A percentile compares a stretch with the other conserved stretches of the same genome.
Conservation (phyloP, 2,888 invertebrate species). For the Eupithecia insigniata region DNA sequence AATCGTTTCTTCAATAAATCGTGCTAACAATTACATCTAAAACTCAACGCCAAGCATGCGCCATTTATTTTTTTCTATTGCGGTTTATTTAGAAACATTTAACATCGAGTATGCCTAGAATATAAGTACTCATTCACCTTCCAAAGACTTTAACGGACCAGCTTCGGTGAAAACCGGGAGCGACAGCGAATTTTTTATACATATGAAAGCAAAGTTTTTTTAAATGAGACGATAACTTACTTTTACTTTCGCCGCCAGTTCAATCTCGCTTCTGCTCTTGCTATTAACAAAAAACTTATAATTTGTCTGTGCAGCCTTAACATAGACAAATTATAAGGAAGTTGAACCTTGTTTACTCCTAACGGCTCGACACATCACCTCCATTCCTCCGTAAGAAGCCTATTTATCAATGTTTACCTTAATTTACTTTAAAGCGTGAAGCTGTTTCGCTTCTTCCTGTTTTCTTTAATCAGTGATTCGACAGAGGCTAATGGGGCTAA, state of each 20-base stretch:
- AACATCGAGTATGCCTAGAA: too few relatives aligned
- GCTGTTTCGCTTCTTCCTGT: conserved; percentile 40
- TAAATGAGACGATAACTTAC: neutral
- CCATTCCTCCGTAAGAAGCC: conserved; percentile 37
- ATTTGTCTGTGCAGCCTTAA: neutral
- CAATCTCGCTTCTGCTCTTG: neutral
- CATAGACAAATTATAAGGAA: conserved; percentile 5
- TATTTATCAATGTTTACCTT: conserved; percentile 57
- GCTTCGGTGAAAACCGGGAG: neutral
- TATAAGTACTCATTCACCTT: neutral
- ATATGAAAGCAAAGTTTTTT: too few relatives aligned
- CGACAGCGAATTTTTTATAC: neutral
- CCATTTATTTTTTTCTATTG: too few relatives aligned
- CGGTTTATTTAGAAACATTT: too few relatives aligned
- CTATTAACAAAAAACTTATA: neutral
- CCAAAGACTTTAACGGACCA: neutral
- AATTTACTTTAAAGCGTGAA: conserved; percentile 54
- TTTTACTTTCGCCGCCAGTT: neutral
- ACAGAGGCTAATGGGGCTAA: conserved; percentile 33
- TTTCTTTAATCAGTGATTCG: conserved; percentile 38
- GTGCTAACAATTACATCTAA: too few relatives aligned
- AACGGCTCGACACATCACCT: conserved; percentile 2
- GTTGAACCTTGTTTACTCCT: conserved; percentile 1
- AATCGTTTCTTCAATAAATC: too few relatives aligned
- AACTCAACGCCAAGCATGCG: too few relatives aligned